A percentile compares a stretch with the other conserved stretches of the same genome.
Conservation (phyloP, 2,888 invertebrate species). For the Hesperia comma region DNA sequence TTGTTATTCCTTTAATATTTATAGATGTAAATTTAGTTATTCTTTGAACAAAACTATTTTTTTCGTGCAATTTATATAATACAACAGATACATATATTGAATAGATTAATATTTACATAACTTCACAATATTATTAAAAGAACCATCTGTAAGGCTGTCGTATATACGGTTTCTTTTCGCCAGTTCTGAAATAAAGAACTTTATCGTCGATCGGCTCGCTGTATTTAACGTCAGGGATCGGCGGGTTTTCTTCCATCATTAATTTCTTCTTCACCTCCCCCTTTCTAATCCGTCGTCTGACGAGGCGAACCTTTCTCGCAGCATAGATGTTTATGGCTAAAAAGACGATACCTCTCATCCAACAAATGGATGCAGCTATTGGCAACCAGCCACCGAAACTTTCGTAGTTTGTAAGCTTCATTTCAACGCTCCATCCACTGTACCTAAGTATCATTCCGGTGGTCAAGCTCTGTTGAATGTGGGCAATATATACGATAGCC, state of each 20-base stretch:
- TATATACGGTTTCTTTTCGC: constrained; percentile 51
- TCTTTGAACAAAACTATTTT: too few species aligned
- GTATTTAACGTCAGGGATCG: constrained; percentile 58
- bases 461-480: constrained; percentile 69
- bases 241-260: constrained; percentile 46
- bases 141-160: constrained; percentile 24
- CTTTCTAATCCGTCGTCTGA: constrained; percentile 51
- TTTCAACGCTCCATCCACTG: constrained; percentile 67
- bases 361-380: constrained; percentile 57
- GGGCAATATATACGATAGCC: constrained; percentile 66
- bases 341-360: constrained; percentile 64
- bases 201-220: constrained; percentile 37
- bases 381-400: constrained; percentile 72
- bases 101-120: too few species aligned
- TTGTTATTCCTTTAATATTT: too few species aligned
- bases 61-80: too few species aligned
- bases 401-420: constrained; percentile 53
- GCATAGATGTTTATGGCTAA: constrained; percentile 60
- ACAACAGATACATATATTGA: too few species aligned
- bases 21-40: too few species aligned
- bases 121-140: background rate
- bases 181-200: constrained; percentile 56
- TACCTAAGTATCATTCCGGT: constrained; percentile 68
- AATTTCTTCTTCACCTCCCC: constrained; percentile 53
- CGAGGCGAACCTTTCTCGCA: constrained; percentile 50